Conservation (phyloP, 1,140 invertebrate genomes). For the Lasaia peninsularis region DNA sequence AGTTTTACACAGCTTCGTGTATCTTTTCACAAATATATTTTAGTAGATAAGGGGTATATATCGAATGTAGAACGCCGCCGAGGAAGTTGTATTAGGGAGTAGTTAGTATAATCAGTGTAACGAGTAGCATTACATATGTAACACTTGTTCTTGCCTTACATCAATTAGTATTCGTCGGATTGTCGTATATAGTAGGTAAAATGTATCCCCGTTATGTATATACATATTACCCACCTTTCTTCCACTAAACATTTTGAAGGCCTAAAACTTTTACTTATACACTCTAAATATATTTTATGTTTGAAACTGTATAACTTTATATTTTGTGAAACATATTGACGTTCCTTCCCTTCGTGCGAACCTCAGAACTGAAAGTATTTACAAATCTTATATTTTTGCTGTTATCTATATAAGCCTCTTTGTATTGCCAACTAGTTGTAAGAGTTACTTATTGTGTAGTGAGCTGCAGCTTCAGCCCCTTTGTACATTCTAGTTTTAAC, state of each 20-base stretch:
- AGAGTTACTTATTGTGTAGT: constrained; percentile 20
- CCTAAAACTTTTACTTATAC: constrained; percentile 17
- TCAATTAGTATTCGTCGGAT: constrained; percentile 20
- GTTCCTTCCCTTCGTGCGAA: constrained; percentile 10
- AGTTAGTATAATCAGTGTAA: constrained; percentile 17
- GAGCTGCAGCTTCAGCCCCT: constrained; percentile 26
- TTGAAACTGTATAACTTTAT: background rate
- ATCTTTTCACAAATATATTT: constrained; percentile 7
- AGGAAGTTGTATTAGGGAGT: constrained; percentile 13
- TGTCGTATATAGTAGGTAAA: constrained; percentile 1
- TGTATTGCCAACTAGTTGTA: constrained; percentile 27
- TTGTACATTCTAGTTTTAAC: constrained; percentile 6
- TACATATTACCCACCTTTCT: constrained; percentile 15
- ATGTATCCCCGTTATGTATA: background rate
- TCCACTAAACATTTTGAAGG: constrained; percentile 18
- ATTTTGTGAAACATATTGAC: constrained; percentile 7
- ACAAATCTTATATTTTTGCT: constrained; percentile 11
- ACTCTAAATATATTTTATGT: constrained; percentile 3
- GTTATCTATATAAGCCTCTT: constrained; percentile 9
- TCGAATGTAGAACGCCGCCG: constrained; percentile 11
- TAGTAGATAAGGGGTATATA: constrained; percentile 14
- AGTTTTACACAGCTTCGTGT: constrained; percentile 7
- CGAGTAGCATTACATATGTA: constrained; percentile 18
- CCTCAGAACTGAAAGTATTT: constrained; percentile 13
- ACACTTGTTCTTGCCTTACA: constrained; percentile 29